Evolutionary conservation across 2,113 vertebrate species (phyloP).

Genomic region (Nicator chloris): DNA sequence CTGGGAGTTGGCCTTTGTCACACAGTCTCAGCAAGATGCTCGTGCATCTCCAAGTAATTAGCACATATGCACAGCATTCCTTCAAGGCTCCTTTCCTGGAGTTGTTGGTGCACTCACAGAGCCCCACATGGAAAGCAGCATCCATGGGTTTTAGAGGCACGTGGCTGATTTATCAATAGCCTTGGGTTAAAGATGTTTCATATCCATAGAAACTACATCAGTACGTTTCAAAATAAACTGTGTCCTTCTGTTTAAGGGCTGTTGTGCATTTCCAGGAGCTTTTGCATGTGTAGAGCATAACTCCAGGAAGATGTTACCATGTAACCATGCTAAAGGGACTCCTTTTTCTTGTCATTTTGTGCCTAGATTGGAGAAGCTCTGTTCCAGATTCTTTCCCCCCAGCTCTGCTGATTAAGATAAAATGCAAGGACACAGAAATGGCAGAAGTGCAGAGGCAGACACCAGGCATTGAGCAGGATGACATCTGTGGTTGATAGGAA

Average conservation of each 20-base stretch:
- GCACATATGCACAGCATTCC: not conserved
- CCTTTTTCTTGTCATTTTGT: not conserved
- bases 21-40: not conserved
- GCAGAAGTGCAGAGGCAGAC: not conserved
- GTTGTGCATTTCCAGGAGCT: not conserved
- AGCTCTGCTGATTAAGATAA: not conserved
- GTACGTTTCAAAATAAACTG: not conserved
- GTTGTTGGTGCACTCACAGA: not conserved
- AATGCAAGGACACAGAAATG: slow-evolving; percentile 21
- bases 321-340: not conserved
- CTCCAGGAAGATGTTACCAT: not conserved
- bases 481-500: not conserved
- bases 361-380: not conserved
- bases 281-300: not conserved
- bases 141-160: not conserved
- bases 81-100: not conserved
- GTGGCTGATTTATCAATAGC: not conserved
- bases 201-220: not conserved
- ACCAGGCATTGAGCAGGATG: not conserved
- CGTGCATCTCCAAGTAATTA: not conserved
- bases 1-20: not conserved
- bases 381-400: not conserved
- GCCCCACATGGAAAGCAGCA: not conserved
- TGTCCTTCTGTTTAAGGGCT: not conserved
- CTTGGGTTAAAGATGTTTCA: not conserved